A percentile compares a stretch with the other conserved stretches of the same genome.
These are phyloP conservation scores for Drosophila dives DNA, from an alignment of 2,888 invertebrate species.

Conservation along the genomic window DNA sequence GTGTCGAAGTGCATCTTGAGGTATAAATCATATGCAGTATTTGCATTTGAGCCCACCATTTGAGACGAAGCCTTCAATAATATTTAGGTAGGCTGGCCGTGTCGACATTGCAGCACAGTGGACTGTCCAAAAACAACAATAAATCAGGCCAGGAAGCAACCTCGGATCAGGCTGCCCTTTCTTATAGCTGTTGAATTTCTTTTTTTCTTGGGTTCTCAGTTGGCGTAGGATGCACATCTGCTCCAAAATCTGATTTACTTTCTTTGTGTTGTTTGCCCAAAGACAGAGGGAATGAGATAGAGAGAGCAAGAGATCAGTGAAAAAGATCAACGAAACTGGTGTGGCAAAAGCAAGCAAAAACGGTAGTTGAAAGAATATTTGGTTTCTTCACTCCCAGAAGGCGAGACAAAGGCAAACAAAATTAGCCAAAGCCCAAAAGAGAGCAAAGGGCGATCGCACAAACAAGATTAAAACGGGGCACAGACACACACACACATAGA, in stretches of 20 bases:
- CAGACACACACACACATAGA: background rate
- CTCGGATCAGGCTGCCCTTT: constrained; percentile 20
- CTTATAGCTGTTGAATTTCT: constrained; percentile 18
- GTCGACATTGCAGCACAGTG: constrained; percentile 51
- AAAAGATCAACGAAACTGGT: constrained; percentile 70
- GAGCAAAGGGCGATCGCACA: constrained; percentile 74
- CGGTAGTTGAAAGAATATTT: constrained; percentile 41
- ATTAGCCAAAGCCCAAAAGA: constrained; percentile 73
- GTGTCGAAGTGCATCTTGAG: background rate
- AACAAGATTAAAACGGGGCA: constrained; percentile 68
- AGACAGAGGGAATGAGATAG: background rate
- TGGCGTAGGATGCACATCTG: constrained; percentile 66
- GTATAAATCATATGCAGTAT: constrained; percentile 51
- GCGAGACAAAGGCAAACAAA: constrained; percentile 65
- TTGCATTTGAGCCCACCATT: constrained; percentile 61
- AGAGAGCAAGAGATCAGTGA: constrained; percentile 36
- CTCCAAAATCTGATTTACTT: constrained; percentile 78
- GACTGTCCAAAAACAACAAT: constrained; percentile 50
- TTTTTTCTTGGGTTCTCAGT: constrained; percentile 11
- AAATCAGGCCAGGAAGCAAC: constrained; percentile 46
- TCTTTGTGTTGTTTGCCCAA: constrained; percentile 61
- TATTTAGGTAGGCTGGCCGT: constrained; percentile 74
- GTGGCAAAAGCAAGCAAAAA: constrained; percentile 62
- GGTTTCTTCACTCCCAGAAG: constrained; percentile 38
- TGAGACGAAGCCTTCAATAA: constrained; percentile 49